Evolutionary conservation across 2,888 invertebrate species (phyloP).

Genomic region (Boloria selene): DNA sequence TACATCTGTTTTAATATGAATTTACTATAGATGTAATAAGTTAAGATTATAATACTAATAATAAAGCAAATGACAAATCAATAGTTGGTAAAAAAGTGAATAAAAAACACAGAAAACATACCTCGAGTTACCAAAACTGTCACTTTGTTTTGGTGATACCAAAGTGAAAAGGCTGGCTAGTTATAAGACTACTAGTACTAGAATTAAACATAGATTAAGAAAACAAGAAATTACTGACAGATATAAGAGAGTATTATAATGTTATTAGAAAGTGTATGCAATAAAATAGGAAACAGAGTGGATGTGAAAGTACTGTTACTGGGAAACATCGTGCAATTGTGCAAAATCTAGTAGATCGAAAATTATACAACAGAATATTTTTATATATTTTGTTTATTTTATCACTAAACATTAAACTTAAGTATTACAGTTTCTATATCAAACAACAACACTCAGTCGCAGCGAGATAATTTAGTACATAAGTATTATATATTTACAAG

Average conservation of each 20-base stretch:
- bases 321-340: conserved; percentile 62
- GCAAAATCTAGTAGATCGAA: conserved; percentile 60
- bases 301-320: conserved; percentile 61
- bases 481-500: conserved; percentile 65
- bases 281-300: conserved; percentile 58
- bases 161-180: conserved; percentile 47
- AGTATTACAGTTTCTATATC: conserved; percentile 81
- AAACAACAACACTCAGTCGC: conserved; percentile 80
- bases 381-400: conserved; percentile 79
- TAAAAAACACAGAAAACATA: conserved; percentile 24
- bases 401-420: conserved; percentile 81
- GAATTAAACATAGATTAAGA: conserved; percentile 45
- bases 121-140: conserved; percentile 30
- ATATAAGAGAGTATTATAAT: conserved; percentile 60
- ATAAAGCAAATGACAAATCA: background rate
- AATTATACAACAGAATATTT: conserved; percentile 61
- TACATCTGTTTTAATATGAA: background rate
- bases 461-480: conserved; percentile 74
- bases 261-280: conserved; percentile 68
- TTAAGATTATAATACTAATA: too few species aligned
- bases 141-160: conserved; percentile 30
- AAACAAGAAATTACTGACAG: conserved; percentile 51
- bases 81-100: background rate
- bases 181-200: conserved; percentile 44
- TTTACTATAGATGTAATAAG: too few species aligned